Conservation (phyloP, 2,113 vertebrate species). For the Procavia capensis region DNA sequence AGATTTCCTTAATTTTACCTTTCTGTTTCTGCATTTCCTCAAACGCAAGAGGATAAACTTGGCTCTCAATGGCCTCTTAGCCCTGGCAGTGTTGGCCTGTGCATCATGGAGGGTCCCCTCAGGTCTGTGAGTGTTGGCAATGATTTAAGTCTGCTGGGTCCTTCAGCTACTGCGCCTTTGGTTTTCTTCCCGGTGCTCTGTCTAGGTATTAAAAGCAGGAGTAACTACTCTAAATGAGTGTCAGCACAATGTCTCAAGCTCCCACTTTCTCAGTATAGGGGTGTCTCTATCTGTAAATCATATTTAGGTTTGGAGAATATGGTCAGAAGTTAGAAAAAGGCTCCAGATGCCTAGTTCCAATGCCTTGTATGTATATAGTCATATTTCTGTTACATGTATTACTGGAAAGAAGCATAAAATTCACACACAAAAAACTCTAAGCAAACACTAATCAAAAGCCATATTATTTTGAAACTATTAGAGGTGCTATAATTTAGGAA, state of each 20-base stretch:
- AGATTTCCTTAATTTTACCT: background rate
- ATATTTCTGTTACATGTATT: background rate
- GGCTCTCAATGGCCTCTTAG: background rate
- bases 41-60: background rate
- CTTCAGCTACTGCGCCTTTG: background rate
- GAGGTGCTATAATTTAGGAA: background rate
- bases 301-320: constrained; percentile 1
- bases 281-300: background rate
- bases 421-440: background rate
- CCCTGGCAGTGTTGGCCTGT: background rate
- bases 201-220: background rate
- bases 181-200: background rate
- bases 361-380: background rate
- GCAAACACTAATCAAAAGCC: background rate
- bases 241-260: background rate
- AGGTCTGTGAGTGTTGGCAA: background rate
- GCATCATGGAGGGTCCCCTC: background rate
- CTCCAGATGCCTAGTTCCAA: background rate
- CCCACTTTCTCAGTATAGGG: background rate
- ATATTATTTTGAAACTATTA: background rate
- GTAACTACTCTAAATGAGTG: background rate
- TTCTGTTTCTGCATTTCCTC: background rate
- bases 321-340: background rate
- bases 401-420: background rate
- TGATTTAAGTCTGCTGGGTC: background rate